These are phyloP conservation scores for Drosophila serrata DNA, from an alignment of 1,140 invertebrate genomes.

Conservation along the genomic window DNA sequence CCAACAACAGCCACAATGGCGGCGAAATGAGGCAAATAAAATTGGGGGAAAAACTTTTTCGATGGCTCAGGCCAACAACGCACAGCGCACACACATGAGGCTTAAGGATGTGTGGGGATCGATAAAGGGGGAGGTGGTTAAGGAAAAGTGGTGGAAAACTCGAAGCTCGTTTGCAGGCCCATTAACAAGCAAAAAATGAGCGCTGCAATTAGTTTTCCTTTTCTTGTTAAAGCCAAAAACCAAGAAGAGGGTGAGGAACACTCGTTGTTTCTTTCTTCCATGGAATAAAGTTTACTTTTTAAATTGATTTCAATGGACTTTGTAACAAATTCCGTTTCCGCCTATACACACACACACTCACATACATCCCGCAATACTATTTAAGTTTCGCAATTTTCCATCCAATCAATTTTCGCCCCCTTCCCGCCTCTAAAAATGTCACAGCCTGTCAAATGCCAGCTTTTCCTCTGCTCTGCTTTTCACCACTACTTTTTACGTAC, in stretches of 20 bases:
- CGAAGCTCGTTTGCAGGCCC: constrained; percentile 56
- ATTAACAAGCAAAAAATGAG: constrained; percentile 76
- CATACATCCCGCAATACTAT: constrained; percentile 22
- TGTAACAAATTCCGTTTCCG: constrained; percentile 79
- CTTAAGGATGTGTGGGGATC: constrained; percentile 41
- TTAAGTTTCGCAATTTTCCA: constrained; percentile 67
- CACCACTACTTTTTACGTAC: constrained; percentile 41
- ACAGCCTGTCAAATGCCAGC: constrained; percentile 43
- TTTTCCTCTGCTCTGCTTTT: background rate
- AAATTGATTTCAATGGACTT: constrained; percentile 82
- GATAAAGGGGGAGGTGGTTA: constrained; percentile 32
- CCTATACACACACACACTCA: constrained; percentile 37
- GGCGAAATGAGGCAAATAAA: constrained; percentile 79
- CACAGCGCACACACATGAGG: constrained; percentile 36
- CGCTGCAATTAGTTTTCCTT: constrained; percentile 74
- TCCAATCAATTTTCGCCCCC: constrained; percentile 37
- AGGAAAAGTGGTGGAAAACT: constrained; percentile 17
- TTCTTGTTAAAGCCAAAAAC: constrained; percentile 16
- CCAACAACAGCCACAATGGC: constrained; percentile 66
- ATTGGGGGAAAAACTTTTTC: constrained; percentile 60
- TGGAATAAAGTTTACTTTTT: constrained; percentile 75
- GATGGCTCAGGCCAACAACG: constrained; percentile 28
- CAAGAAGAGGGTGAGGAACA: background rate
- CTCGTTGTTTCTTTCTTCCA: constrained; percentile 28
- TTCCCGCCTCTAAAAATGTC: constrained; percentile 13